These are phyloP conservation scores for Ovibos moschatus DNA, from an alignment of 2,113 vertebrate genomes.

Conservation along the genomic window DNA sequence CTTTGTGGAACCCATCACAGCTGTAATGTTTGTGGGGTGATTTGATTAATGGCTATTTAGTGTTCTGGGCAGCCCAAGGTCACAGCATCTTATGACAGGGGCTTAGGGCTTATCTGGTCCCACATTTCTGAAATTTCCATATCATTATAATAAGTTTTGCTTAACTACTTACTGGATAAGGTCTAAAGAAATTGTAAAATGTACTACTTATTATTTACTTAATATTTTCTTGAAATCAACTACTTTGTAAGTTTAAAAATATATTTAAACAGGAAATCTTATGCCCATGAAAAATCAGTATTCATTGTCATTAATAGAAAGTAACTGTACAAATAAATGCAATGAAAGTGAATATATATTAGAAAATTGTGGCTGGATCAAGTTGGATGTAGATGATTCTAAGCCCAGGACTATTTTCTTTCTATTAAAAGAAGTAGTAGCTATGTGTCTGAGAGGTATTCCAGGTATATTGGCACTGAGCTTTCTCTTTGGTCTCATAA, in stretches of 20 bases:
- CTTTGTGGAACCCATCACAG: not conserved
- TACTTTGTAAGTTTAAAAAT: not conserved
- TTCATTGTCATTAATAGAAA: not conserved
- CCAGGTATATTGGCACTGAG: not conserved
- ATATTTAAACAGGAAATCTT: not conserved
- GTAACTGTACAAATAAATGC: not conserved
- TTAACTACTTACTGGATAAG: not conserved
- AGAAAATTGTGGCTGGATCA: not conserved
- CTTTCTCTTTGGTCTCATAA: not conserved
- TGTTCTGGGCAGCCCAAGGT: not conserved
- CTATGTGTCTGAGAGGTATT: not conserved
- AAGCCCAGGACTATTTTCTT: not conserved
- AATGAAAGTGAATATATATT: not conserved
- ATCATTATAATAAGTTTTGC: not conserved
- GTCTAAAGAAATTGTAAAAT: conserved; percentile 6
- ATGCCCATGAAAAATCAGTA: not conserved
- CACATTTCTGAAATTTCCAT: not conserved
- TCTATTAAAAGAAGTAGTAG: not conserved
- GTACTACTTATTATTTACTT: not conserved
- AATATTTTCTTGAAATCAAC: not conserved
- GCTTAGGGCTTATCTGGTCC: not conserved
- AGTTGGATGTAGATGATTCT: not conserved
- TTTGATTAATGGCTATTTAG: not conserved
- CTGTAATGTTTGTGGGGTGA: not conserved
- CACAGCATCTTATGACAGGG: not conserved